Percentiles rank a stretch among this genome's conserved stretches.
Conservation (phyloP, 2,113 vertebrate species). For the Smithornis capensis region DNA sequence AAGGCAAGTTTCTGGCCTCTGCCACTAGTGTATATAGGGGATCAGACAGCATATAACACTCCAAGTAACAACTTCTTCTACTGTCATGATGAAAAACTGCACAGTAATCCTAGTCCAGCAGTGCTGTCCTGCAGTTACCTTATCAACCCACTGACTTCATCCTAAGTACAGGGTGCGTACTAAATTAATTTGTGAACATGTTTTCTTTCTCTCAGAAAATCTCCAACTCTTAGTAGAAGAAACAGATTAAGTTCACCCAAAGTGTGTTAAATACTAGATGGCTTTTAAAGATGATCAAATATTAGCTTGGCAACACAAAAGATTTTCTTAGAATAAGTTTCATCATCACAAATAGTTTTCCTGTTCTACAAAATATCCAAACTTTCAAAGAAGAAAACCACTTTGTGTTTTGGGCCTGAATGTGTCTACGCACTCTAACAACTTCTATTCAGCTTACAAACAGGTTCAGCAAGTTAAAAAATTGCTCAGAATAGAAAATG, state of each 20-base stretch:
- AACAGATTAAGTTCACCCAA: neutral
- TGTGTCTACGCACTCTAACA: neutral
- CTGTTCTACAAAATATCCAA: neutral
- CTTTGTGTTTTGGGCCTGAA: neutral
- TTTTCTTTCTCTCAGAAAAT: neutral
- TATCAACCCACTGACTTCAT: neutral
- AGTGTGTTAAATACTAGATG: neutral
- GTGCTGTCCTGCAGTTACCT: neutral
- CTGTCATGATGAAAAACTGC: neutral
- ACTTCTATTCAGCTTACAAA: neutral
- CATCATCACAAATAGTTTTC: neutral
- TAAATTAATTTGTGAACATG: neutral
- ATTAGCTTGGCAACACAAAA: neutral
- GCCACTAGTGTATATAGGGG: neutral
- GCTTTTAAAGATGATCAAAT: neutral
- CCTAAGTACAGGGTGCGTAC: neutral
- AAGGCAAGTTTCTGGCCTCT: conserved; percentile 39
- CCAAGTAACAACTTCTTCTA: neutral
- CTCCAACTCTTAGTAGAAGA: neutral
- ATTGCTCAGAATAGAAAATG: neutral
- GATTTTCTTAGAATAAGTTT: neutral
- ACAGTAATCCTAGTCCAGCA: neutral
- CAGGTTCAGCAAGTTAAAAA: neutral
- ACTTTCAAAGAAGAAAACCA: neutral
- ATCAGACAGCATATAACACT: neutral